Conservation (phyloP, 2,113 vertebrate genomes). For the Peromyscus polionotus region DNA sequence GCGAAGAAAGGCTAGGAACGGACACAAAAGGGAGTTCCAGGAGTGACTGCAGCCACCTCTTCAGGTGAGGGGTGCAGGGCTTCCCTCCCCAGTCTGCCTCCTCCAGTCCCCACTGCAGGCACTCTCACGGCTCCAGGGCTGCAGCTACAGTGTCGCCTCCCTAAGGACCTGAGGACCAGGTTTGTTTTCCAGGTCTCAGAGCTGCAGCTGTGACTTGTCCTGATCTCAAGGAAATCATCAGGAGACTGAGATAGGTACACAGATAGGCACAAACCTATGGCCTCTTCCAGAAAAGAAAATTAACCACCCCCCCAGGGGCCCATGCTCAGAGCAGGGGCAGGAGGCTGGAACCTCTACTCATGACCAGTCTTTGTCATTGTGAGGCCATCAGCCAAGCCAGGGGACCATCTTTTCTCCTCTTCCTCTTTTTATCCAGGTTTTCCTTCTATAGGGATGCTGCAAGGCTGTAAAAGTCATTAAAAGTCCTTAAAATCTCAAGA, state of each 20-base stretch:
- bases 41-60: background rate
- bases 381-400: background rate
- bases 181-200: background rate
- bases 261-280: background rate
- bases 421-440: background rate
- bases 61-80: background rate
- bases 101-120: too few relatives aligned
- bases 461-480: constrained; percentile 4
- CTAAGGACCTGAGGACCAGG: background rate
- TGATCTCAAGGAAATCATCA: background rate
- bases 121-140: background rate
- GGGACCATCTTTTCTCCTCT: background rate
- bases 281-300: background rate
- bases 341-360: too few relatives aligned
- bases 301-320: background rate
- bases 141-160: background rate
- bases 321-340: background rate
- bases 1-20: background rate
- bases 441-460: background rate
- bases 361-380: too few relatives aligned
- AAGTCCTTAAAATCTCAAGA: constrained; percentile 22
- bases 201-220: background rate
- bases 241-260: background rate
- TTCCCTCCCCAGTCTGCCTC: accelerated
- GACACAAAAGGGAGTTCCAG: background rate